Percentiles rank a stretch among this genome's conserved stretches.
Conservation (phyloP, 2,797 vertebrate genomes). For the Sebastes wilsoni region DNA sequence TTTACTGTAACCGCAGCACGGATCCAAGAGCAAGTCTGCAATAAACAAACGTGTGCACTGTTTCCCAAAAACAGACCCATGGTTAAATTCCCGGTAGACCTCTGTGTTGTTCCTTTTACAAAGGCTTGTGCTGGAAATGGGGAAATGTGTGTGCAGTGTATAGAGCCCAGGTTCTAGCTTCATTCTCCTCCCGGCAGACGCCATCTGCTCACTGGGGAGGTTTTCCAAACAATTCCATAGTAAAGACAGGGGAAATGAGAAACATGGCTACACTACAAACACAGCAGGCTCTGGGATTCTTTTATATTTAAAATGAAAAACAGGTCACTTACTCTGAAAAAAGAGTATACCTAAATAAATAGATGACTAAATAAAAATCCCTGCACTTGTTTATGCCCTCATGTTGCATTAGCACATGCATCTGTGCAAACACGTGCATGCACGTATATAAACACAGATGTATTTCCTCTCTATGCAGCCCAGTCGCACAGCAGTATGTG, state of each 20-base stretch:
- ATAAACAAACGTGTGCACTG: slow-evolving; percentile 64
- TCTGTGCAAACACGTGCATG: neutral
- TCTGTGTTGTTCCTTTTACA: slow-evolving; percentile 54
- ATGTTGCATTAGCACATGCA: neutral
- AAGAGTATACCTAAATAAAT: neutral
- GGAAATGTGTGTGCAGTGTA: slow-evolving; percentile 50
- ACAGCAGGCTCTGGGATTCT: neutral
- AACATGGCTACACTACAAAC: slow-evolving; percentile 61
- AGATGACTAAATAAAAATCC: neutral
- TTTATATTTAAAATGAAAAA: slow-evolving; percentile 22
- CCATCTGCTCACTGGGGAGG: slow-evolving; percentile 82
- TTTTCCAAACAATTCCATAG: slow-evolving; percentile 78
- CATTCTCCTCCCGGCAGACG: slow-evolving; percentile 73
- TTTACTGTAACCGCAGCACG: slow-evolving; percentile 45
- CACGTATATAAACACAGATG: neutral
- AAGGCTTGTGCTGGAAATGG: slow-evolving; percentile 56
- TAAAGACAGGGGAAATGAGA: slow-evolving; percentile 54
- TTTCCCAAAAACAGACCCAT: slow-evolving; percentile 67
- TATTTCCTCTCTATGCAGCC: neutral
- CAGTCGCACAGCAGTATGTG: neutral
- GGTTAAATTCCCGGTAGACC: slow-evolving; percentile 68
- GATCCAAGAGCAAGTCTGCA: slow-evolving; percentile 55
- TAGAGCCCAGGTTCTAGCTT: slow-evolving; percentile 69
- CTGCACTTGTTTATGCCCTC: neutral
- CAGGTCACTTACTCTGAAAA: slow-evolving; percentile 10